Evolutionary conservation across 92 coral and sea anemone species (phyloP).

Genomic region (Siderastrea radians): DNA sequence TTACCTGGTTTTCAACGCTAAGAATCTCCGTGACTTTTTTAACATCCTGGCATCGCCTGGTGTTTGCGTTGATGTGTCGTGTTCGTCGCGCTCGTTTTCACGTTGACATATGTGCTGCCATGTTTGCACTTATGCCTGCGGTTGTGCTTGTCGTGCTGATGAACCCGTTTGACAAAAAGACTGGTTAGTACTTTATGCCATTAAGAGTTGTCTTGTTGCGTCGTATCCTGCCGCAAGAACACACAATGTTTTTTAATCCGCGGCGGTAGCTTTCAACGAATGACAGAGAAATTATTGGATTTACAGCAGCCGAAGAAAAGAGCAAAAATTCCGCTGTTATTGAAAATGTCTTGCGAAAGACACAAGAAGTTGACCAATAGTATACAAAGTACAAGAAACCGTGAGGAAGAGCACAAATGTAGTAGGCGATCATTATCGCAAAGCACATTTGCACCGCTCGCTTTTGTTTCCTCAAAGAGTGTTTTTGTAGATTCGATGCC

Average conservation of each 20-base stretch:
- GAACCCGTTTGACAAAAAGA: background rate
- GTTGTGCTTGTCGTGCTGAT: background rate
- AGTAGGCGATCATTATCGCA: background rate
- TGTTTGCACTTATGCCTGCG: background rate
- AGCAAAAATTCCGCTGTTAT: background rate
- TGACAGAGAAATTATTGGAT: background rate
- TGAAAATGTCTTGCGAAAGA: background rate
- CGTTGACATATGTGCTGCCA: no score
- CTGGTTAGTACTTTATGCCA: background rate
- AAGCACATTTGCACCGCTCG: background rate
- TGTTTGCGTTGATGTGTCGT: no score
- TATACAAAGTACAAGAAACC: background rate
- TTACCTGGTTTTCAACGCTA: no score
- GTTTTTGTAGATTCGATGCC: background rate
- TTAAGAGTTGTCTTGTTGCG: background rate
- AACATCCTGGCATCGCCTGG: no score
- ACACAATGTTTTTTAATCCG: slow-evolving; percentile 1
- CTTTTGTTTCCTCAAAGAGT: background rate
- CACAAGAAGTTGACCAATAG: background rate
- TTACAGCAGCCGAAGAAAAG: background rate
- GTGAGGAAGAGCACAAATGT: background rate
- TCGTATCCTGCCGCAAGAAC: background rate
- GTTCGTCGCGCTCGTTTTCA: no score
- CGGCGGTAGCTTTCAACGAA: slow-evolving; percentile 13
- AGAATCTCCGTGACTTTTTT: no score